Evolutionary conservation across 1,140 invertebrate species (phyloP).

Genomic region (Hyles vespertilio): DNA sequence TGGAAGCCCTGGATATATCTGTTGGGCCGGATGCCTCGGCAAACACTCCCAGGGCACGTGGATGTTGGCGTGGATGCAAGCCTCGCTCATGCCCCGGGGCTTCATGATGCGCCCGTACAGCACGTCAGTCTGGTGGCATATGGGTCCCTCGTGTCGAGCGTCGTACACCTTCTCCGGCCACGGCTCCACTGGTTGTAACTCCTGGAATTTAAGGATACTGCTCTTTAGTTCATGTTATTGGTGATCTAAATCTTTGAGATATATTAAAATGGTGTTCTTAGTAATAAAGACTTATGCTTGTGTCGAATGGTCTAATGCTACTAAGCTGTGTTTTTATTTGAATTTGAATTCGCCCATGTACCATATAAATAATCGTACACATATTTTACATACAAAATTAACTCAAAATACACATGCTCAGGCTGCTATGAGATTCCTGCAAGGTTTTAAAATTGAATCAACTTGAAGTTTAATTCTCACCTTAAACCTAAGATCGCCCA

Average conservation of each 20-base stretch:
- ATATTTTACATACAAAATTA: no score
- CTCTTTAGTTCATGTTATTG: no score
- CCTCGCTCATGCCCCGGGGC: slow-evolving; percentile 40
- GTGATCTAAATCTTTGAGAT: no score
- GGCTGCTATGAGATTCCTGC: no score
- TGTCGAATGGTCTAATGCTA: no score
- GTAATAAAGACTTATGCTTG: no score
- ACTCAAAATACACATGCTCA: no score
- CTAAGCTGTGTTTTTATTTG: no score
- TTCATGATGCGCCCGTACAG: slow-evolving; percentile 39
- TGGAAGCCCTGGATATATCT: slow-evolving; percentile 71
- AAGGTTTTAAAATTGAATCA: not conserved
- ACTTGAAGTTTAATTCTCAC: slow-evolving; percentile 13
- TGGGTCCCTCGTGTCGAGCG: slow-evolving; percentile 74
- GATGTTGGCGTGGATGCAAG: slow-evolving; percentile 54
- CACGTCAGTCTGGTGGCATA: slow-evolving; percentile 68
- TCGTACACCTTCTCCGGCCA: slow-evolving; percentile 75
- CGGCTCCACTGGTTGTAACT: slow-evolving; percentile 73
- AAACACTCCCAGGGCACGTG: slow-evolving; percentile 44
- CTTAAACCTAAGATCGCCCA: slow-evolving; percentile 38
- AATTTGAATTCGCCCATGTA: no score
- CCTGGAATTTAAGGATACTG: slow-evolving; percentile 59
- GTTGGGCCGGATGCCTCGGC: slow-evolving; percentile 17
- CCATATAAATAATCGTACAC: no score
- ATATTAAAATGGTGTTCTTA: no score